Evolutionary conservation across 2,797 vertebrate genomes (phyloP).

Genomic region (Anabacerthia variegaticeps): DNA sequence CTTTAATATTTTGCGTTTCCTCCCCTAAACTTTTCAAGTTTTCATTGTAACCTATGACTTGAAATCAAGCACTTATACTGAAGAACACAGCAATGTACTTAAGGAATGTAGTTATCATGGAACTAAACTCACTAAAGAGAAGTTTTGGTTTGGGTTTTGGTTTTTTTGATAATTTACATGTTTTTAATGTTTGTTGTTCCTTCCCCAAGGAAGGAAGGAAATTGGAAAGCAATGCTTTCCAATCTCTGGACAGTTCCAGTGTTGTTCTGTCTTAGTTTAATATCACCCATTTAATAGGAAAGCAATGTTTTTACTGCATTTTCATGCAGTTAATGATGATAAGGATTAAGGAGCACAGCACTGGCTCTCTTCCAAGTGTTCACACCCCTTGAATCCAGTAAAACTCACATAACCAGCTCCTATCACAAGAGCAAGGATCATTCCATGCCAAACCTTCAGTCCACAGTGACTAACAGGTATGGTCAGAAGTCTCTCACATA

Average conservation of each 20-base stretch:
- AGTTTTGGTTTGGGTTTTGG: neutral
- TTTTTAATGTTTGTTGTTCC: neutral
- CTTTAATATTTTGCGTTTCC: neutral
- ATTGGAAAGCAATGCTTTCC: neutral
- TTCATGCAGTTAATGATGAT: neutral
- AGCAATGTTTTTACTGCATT: neutral
- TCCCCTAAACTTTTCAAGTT: neutral
- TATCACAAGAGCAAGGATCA: neutral
- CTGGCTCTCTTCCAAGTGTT: neutral
- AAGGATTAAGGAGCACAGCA: neutral
- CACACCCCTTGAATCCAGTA: neutral
- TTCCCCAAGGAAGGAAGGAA: neutral
- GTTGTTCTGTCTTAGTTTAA: neutral
- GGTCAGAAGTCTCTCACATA: neutral
- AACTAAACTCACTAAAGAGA: neutral
- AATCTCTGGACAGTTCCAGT: accelerated
- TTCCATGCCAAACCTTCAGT: neutral
- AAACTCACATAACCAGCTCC: neutral
- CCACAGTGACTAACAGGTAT: neutral
- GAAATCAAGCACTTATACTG: neutral
- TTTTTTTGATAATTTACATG: neutral
- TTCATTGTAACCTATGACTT: neutral
- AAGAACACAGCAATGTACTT: neutral
- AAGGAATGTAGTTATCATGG: neutral
- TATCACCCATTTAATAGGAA: neutral